Percentiles rank a stretch among this genome's conserved stretches.
phyloP scores from a whole-genome alignment of 1,140 invertebrate genomes.

The Leptestheria dahalacensis region DNA sequence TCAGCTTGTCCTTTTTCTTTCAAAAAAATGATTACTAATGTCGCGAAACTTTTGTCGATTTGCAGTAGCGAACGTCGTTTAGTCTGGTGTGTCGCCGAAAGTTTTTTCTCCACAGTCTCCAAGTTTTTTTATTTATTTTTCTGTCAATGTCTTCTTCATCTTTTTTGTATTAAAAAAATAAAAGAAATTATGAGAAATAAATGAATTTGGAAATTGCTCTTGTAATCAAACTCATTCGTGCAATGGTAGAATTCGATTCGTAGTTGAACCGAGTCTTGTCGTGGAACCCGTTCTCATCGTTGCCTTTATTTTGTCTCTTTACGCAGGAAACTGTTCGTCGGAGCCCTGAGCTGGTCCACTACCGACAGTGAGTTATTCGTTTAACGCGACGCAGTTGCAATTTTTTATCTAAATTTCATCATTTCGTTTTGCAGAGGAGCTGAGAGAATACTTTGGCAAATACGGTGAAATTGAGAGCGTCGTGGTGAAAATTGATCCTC shows the following conservation, averaged over 20 bases:
- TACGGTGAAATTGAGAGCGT: slow-evolving; percentile 86
- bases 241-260: no score
- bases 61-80: no score
- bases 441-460: slow-evolving; percentile 73
- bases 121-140: not conserved
- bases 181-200: not conserved
- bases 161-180: no score
- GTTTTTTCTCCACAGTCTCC: not conserved
- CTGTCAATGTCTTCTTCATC: not conserved
- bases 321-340: slow-evolving; percentile 93
- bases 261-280: not conserved
- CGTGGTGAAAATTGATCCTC: slow-evolving; percentile 86
- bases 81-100: not conserved
- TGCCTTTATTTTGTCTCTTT: not conserved
- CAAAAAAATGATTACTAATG: no score
- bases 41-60: no score
- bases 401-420: slow-evolving; percentile 14
- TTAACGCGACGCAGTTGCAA: slow-evolving; percentile 14
- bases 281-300: not conserved
- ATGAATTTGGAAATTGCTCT: not conserved
- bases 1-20: no score
- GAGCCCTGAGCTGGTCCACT: slow-evolving; percentile 92
- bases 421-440: slow-evolving; percentile 58
- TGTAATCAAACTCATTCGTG: not conserved
- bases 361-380: slow-evolving; percentile 72